Base-by-base conservation (phyloP, 1,140 invertebrate species). In the Andricus grossulariae region DNA sequence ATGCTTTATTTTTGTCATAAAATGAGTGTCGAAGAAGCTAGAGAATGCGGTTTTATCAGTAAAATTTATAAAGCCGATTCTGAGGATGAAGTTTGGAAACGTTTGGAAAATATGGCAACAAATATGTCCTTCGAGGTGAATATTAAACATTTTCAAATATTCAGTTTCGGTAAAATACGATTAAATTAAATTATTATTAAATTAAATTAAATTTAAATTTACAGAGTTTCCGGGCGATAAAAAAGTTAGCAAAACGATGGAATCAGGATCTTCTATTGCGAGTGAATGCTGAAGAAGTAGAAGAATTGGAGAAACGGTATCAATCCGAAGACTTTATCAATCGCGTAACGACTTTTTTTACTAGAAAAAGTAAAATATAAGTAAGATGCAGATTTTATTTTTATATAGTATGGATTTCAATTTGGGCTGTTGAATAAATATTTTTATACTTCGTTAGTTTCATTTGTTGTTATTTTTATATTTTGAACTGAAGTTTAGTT, bases 1-100 rank as follows among this genome's bases (percentile, higher is more conserved):
- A 91, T 98, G 90, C 90, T 99, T 51, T 88, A 96, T 39, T 95
- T 98, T 76, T 96, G 96, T 80, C 92, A 95, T 75, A 97, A 95
- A 91, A 92, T 99, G 76, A 93, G 92, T 78, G 97, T 97, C 8
- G 76, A 92, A 73, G 95, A 97, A 91, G 97, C 97, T 2, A 88
- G 93, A 18, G 88, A 94, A 45, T 91, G 92, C 83, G 95, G 96
- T 54, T 93, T 98, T 54, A 93, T 98, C 0, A 94, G 95, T 51
- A 91, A 94, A 86, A 88, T 97, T 12, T 94, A 94, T 74, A 92
- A 84, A 73, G 3, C 79, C 51, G 73, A 82, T 18, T 21, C 75
- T 18, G 82, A 83, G 12, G 32, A 89, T 49, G 78, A 85, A 80
- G 74, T 89, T 32, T 89, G 87, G 87, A 39, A 39, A 50, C 70